These are phyloP conservation scores for Drosophila picticornis DNA, from an alignment of 2,888 invertebrate species.

Conservation along the genomic window DNA sequence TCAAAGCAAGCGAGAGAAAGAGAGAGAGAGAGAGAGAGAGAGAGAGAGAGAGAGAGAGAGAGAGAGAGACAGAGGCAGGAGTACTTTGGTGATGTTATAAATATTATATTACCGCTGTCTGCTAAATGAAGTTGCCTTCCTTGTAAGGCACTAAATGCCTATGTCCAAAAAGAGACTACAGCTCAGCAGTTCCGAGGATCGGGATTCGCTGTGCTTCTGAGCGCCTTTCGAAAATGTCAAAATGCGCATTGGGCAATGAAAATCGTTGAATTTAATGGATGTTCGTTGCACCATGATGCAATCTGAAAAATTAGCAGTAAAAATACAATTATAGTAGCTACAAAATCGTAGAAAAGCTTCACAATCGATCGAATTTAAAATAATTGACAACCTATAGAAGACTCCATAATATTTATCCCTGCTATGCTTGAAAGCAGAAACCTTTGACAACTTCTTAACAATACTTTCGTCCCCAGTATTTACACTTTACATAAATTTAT, in stretches of 20 bases:
- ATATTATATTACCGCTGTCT: slow-evolving; percentile 44
- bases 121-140: slow-evolving; percentile 56
- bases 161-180: slow-evolving; percentile 42
- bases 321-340: neutral
- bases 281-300: slow-evolving; percentile 16
- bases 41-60: neutral
- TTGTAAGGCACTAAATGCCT: slow-evolving; percentile 54
- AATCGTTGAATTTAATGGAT: slow-evolving; percentile 15
- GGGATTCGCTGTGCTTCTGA: slow-evolving; percentile 14
- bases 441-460: neutral
- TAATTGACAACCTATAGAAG: neutral
- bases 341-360: neutral
- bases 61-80: neutral
- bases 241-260: slow-evolving; percentile 19
- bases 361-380: neutral
- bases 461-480: neutral
- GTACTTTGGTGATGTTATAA: slow-evolving; percentile 38
- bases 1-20: neutral
- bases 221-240: slow-evolving; percentile 38
- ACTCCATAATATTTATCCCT: neutral
- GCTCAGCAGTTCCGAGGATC: slow-evolving; percentile 9
- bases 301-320: neutral
- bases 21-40: neutral
- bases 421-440: neutral
- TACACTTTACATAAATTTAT: neutral